Base-by-base conservation (phyloP, 2,888 invertebrate genomes). In the Ichneumoninae sp. region DNA sequence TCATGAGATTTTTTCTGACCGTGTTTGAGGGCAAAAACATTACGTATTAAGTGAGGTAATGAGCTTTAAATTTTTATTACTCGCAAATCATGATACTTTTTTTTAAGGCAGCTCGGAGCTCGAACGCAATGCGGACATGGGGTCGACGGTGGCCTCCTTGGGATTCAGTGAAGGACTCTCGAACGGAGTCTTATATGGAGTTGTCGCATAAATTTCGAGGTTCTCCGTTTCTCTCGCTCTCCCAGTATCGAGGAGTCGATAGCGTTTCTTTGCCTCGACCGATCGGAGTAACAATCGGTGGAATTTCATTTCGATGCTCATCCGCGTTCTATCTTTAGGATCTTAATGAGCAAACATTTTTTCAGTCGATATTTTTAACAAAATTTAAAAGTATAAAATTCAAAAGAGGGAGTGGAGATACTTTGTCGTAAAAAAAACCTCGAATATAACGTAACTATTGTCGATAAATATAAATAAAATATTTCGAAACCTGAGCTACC, bases 131-230 rank as follows among this genome's bases (percentile, higher is more conserved):
- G 54, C 40, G 54, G n/a, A 50, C 13, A 72, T 50, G 36, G 36
- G 66, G 54, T 40, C 50, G 22, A 33, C 13, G 13, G 47, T 30
- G 40, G 60, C 69, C 52, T 57, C 54, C 77, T 84, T 65, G 54
- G 65, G 36, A 84, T 84, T 84, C 84, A 80, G 10, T 47, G 65
- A n/a, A 69, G 54, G 72, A 62, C 77, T 72, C 54, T 65, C 77
- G 65, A 77, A 69, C 77, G 69, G 71, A 77, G 60, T 80, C 80
- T 26, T 65, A 69, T 74, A 84, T 77, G 80, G 84, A 77, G 36
- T 66, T 22, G 69, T 52, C 71, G 16, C 52, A 77, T 84, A 47
- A 77, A 71, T 84, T 47, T 82, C 65, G 52, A 70, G n/a, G 57
- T 10, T 36, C 52, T 52, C 66, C 66, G 33, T n/a, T 19, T 54